phyloP scores from a whole-genome alignment of 2,888 invertebrate species.

The Microdon myrmicae region DNA sequence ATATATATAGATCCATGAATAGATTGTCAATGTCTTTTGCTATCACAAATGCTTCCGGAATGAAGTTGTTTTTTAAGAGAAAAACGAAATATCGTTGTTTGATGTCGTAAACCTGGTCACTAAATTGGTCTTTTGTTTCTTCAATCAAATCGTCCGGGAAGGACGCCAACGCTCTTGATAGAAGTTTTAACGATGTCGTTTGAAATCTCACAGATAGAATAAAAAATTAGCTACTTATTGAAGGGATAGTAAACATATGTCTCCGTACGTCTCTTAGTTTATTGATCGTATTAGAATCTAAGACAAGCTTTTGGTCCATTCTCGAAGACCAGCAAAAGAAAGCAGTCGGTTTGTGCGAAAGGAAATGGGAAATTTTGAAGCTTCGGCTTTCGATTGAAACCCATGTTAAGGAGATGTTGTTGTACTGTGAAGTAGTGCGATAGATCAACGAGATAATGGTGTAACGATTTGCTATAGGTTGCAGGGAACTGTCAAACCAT shows the following conservation, averaged over 20 bases:
- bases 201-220: slow-evolving; percentile 61
- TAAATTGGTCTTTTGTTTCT: slow-evolving; percentile 77
- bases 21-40: slow-evolving; percentile 87
- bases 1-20: slow-evolving; percentile 85
- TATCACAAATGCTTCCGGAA: slow-evolving; percentile 84
- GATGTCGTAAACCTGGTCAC: slow-evolving; percentile 80
- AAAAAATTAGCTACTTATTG: slow-evolving; percentile 76
- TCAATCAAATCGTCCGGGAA: slow-evolving; percentile 78
- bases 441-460: slow-evolving; percentile 74
- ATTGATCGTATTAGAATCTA: slow-evolving; percentile 70
- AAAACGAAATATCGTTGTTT: slow-evolving; percentile 89
- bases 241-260: slow-evolving; percentile 78
- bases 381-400: slow-evolving; percentile 71
- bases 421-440: slow-evolving; percentile 68
- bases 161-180: slow-evolving; percentile 82
- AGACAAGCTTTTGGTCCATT: slow-evolving; percentile 72
- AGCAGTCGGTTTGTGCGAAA: slow-evolving; percentile 68
- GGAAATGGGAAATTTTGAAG: slow-evolving; percentile 58
- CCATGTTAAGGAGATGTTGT: slow-evolving; percentile 69
- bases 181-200: slow-evolving; percentile 67
- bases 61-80: slow-evolving; percentile 72
- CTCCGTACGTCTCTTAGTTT: slow-evolving; percentile 83
- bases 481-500: slow-evolving; percentile 78
- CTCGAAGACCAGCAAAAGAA: slow-evolving; percentile 71
- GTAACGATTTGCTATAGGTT: slow-evolving; percentile 74